These are phyloP conservation scores for Drosophila ogumai DNA, from an alignment of 1,140 invertebrate genomes.

Conservation along the genomic window DNA sequence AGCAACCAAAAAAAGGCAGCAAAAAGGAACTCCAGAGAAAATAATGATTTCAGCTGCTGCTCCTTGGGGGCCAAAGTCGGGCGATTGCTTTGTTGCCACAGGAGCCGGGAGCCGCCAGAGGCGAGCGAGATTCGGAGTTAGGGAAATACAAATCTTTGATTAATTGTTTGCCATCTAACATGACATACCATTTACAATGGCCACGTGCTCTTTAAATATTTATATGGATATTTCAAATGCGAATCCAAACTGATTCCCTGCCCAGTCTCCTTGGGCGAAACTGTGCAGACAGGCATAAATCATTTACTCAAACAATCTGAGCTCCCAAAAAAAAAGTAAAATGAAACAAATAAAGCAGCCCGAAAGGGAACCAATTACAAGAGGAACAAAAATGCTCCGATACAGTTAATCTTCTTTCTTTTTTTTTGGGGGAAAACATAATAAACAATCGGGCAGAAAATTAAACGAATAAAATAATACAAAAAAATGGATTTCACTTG, in stretches of 20 bases:
- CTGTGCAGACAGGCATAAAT: slow-evolving; percentile 68
- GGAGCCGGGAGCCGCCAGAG: background rate
- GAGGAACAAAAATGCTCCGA: slow-evolving; percentile 21
- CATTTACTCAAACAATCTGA: slow-evolving; percentile 58
- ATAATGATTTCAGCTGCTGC: slow-evolving; percentile 31
- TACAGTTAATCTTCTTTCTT: slow-evolving; percentile 51
- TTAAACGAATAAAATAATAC: slow-evolving; percentile 6
- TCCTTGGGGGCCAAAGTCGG: slow-evolving; percentile 33
- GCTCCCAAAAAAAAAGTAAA: background rate
- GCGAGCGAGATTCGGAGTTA: slow-evolving; percentile 17
- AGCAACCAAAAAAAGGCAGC: background rate
- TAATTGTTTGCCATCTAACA: slow-evolving; percentile 76
- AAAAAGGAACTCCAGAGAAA: slow-evolving; percentile 19
- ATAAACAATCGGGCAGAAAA: slow-evolving; percentile 7
- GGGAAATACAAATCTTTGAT: slow-evolving; percentile 79
- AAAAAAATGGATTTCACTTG: slow-evolving; percentile 5
- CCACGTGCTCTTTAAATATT: slow-evolving; percentile 83
- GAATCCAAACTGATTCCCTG: slow-evolving; percentile 43
- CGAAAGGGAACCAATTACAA: slow-evolving; percentile 38
- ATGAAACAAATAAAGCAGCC: slow-evolving; percentile 15
- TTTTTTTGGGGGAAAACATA: slow-evolving; percentile 1
- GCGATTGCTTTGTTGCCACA: slow-evolving; percentile 27
- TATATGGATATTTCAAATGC: slow-evolving; percentile 53
- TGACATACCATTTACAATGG: slow-evolving; percentile 80
- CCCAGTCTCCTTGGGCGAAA: background rate